Base-by-base conservation (phyloP, 1,140 invertebrate genomes). In the Hycleus phaleratus region DNA sequence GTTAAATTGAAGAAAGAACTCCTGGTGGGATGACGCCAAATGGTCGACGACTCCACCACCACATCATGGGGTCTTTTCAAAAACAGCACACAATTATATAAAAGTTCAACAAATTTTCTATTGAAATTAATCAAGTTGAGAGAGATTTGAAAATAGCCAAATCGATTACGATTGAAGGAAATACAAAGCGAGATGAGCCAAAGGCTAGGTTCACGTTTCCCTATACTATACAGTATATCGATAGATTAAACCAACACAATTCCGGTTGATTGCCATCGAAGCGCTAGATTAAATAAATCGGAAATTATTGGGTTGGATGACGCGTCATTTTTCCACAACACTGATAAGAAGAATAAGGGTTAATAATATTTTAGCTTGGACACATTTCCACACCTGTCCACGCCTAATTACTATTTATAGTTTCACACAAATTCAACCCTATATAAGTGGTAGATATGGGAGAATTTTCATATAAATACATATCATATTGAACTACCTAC, bases 351-450 rank as follows among this genome's bases (percentile, higher is more conserved):
- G 38, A 52, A 43, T 26, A 25, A 40, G 39, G 40, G 51, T 53
- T 46, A 46, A 53, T 53, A 53, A 38, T 32, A 12, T 45, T 44
- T 56, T 57, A 40, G 47, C 60, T 42, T 56, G 40, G 53, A 62
- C 56, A 53, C 54, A 56, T 61, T 61, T 57, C 59, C 54, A 61
- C 59, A 56, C 56, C 60, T 62, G 61, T 62, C 61, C 10, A 44
- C 32, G 12, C 52, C 49, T 62, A 62, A 62, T 62, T 62, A 57
- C 61, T 62, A 62, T 62, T 62, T 62, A 62, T 62, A 53, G 61
- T 49, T 59, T 59, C 61, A 56, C 51, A 56, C 61, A 54, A 48
- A 59, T 55, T 53, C 56, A 18, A 48, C 60, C 18, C 18, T 18
- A 18, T 18, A 18, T 18, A 18, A 18, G 18, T 18, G 18, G 18